A percentile compares a stretch with the other conserved stretches of the same genome.
These are phyloP conservation scores for Halcyon smyrnensis DNA, from an alignment of 2,797 vertebrate genomes.

Conservation along the genomic window DNA sequence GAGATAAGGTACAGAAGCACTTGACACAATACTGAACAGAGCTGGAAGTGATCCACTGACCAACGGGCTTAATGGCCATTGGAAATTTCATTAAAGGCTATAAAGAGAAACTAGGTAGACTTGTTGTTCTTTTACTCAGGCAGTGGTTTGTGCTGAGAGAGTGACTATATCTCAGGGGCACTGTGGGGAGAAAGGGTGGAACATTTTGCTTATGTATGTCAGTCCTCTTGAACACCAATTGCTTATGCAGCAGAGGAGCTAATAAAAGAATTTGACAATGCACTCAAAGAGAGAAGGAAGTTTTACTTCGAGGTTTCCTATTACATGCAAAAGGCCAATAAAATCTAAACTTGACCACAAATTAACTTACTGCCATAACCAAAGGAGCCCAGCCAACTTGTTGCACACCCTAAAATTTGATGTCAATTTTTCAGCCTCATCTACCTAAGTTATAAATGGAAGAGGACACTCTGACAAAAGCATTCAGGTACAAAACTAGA, in stretches of 20 bases:
- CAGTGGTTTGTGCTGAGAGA: not conserved
- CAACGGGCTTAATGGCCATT: not conserved
- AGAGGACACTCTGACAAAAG: not conserved
- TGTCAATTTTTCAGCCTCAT: not conserved
- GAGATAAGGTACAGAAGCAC: not conserved
- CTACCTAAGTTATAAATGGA: not conserved
- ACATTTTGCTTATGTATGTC: not conserved
- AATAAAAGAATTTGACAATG: not conserved
- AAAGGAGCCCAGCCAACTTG: not conserved
- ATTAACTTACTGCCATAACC: not conserved
- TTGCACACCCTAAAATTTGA: not conserved
- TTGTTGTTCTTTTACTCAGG: not conserved
- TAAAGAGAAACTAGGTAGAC: not conserved
- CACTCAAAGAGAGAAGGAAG: not conserved
- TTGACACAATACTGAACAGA: not conserved
- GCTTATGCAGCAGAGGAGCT: not conserved
- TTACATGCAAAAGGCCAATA: not conserved
- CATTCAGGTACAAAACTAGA: not conserved
- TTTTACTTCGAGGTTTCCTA: not conserved
- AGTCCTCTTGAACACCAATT: not conserved
- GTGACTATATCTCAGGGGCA: not conserved
- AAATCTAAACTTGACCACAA: not conserved
- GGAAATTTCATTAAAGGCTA: not conserved
- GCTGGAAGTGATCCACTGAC: not conserved
- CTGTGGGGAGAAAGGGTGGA: not conserved